Conservation (phyloP, 2,113 vertebrate genomes). For the Sinocyclocheilus anshuiensis region DNA sequence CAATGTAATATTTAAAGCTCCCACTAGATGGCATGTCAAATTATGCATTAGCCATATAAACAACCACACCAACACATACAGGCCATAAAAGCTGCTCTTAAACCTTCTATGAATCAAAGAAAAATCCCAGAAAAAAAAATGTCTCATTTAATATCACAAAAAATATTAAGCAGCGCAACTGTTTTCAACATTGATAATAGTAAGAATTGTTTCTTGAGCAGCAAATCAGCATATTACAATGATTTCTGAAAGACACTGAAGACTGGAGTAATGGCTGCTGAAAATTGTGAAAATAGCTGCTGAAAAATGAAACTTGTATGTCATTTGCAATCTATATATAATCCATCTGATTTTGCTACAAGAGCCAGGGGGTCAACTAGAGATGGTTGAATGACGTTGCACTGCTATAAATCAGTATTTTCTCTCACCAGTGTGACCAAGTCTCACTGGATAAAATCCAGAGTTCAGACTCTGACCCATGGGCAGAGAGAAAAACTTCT, state of each 20-base stretch:
- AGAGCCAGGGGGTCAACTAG: too few relatives aligned
- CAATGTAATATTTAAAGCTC: background rate
- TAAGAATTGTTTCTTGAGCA: background rate
- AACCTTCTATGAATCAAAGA: background rate
- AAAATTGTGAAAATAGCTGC: too few relatives aligned
- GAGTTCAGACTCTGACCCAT: slow-evolving; percentile 68
- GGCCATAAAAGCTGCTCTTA: too few relatives aligned
- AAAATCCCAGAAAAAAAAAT: background rate
- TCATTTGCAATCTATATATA: too few relatives aligned
- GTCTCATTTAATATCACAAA: background rate
- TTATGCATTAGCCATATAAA: background rate
- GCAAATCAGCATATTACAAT: too few relatives aligned
- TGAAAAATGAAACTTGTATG: too few relatives aligned
- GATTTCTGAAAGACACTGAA: too few relatives aligned
- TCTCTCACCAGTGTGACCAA: slow-evolving; percentile 57
- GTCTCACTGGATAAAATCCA: slow-evolving; percentile 55
- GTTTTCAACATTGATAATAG: background rate
- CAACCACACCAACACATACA: background rate
- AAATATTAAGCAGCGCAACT: background rate
- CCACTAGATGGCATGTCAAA: background rate
- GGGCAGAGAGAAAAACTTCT: slow-evolving; percentile 77
- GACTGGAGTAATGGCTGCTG: too few relatives aligned
- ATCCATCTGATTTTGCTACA: too few relatives aligned
- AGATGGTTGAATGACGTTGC: too few relatives aligned
- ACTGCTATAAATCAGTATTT: background rate